A percentile compares a stretch with the other conserved stretches of the same genome.
phyloP scores from a whole-genome alignment of 1,140 invertebrate genomes.

The Tetramorium alpestre region DNA sequence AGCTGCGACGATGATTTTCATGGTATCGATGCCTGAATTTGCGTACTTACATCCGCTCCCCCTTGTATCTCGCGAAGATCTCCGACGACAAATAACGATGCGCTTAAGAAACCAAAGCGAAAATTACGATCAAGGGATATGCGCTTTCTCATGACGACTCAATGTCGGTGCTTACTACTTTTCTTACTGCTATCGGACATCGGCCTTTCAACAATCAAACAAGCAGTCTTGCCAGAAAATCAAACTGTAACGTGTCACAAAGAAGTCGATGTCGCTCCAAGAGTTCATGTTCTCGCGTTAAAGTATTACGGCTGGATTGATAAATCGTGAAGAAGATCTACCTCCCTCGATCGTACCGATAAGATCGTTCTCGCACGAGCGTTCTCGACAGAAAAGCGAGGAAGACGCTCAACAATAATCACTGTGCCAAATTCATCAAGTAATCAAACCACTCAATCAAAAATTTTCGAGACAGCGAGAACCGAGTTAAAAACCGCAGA shows the following conservation, averaged over 20 bases:
- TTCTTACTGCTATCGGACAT: neutral
- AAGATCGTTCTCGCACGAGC: constrained; percentile 42
- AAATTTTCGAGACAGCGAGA: neutral
- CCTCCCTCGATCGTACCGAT: constrained; percentile 56
- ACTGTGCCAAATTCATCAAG: constrained; percentile 74
- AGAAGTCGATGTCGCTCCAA: constrained; percentile 15
- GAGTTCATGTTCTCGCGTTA: constrained; percentile 8
- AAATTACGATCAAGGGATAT: constrained; percentile 50
- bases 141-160: constrained; percentile 36
- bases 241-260: neutral
- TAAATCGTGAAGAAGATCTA: constrained; percentile 50
- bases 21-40: neutral
- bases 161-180: neutral
- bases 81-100: neutral
- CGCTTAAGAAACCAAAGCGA: constrained; percentile 18
- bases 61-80: constrained; percentile 24
- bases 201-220: constrained; percentile 31
- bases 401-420: constrained; percentile 76
- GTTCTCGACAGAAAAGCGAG: constrained; percentile 35
- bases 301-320: constrained; percentile 3
- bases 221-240: neutral
- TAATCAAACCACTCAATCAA: constrained; percentile 58
- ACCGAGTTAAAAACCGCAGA: constrained; percentile 7
- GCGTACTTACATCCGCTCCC: constrained; percentile 24
- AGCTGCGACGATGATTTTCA: constrained; percentile 44